phyloP scores from a whole-genome alignment of 2,888 invertebrate species.

The Axea sp. region DNA sequence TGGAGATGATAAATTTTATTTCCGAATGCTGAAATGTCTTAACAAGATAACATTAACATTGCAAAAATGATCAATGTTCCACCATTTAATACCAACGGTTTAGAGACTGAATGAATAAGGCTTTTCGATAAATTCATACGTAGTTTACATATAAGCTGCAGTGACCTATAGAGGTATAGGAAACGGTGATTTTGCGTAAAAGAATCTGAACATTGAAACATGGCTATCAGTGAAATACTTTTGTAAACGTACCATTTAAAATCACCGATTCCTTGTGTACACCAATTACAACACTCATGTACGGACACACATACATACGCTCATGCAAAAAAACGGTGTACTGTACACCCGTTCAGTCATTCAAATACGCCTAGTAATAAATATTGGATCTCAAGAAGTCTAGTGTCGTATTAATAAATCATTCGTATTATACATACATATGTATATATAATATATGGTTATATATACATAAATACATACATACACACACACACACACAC shows the following conservation, averaged over 20 bases:
- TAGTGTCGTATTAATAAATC: slow-evolving; percentile 63
- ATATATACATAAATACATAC: slow-evolving; percentile 64
- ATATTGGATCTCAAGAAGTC: slow-evolving; percentile 71
- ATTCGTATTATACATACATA: slow-evolving; percentile 65
- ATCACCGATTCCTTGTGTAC: slow-evolving; percentile 20
- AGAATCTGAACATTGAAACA: too few relatives aligned
- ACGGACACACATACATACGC: slow-evolving; percentile 28
- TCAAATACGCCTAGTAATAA: slow-evolving; percentile 77
- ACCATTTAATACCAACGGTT: slow-evolving; percentile 17
- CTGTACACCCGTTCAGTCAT: slow-evolving; percentile 64
- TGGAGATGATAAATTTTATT: too few relatives aligned
- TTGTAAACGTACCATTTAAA: background rate
- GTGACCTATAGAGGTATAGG: slow-evolving; percentile 17
- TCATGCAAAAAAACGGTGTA: slow-evolving; percentile 3
- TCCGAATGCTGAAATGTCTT: too few relatives aligned
- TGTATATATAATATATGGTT: slow-evolving; percentile 65
- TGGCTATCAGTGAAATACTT: too few relatives aligned
- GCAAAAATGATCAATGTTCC: slow-evolving; percentile 9
- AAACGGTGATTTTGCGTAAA: slow-evolving; percentile 16
- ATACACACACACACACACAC: slow-evolving; percentile 63
- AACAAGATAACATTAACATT: slow-evolving; percentile 3
- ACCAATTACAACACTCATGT: slow-evolving; percentile 17
- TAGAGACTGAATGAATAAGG: slow-evolving; percentile 34
- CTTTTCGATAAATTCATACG: slow-evolving; percentile 42
- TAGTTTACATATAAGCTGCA: slow-evolving; percentile 39